A percentile compares a stretch with the other conserved stretches of the same genome.
Conservation (phyloP, 1,140 invertebrate genomes). For the Microvelia longipes region DNA sequence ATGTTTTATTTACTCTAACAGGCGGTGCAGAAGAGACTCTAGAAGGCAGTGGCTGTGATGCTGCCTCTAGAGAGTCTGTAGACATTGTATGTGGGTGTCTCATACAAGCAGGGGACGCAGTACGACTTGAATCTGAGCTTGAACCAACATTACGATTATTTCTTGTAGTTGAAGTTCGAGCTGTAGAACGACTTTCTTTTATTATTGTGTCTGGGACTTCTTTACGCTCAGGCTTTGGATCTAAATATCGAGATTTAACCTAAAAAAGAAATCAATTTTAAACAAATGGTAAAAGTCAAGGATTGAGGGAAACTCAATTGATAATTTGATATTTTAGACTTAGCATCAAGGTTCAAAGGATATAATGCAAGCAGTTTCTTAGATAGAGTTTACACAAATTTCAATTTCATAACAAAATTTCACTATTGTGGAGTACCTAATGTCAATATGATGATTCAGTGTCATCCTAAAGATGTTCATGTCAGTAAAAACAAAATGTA, state of each 20-base stretch:
- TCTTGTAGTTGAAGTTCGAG: constrained; percentile 13
- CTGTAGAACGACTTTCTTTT: constrained; percentile 26
- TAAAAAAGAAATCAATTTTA: constrained; percentile 13
- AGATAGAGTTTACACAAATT: background rate
- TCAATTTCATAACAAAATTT: background rate
- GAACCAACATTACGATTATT: background rate
- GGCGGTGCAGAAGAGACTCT: background rate
- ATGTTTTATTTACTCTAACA: background rate
- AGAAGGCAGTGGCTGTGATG: background rate
- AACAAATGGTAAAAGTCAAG: background rate
- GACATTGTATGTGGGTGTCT: background rate
- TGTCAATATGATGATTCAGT: background rate
- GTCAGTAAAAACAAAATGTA: too few species aligned
- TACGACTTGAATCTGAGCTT: background rate
- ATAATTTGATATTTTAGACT: background rate
- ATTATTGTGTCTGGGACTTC: constrained; percentile 2
- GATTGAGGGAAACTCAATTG: too few species aligned
- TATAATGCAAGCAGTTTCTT: background rate
- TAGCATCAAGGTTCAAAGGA: background rate
- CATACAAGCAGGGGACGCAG: constrained; percentile 1
- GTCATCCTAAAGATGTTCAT: too few species aligned
- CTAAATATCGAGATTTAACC: constrained; percentile 40
- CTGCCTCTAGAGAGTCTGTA: background rate
- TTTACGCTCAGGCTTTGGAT: constrained; percentile 28
- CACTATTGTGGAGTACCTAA: background rate